phyloP scores from a whole-genome alignment of 2,797 vertebrate species.

The Gallinago nigripennis region DNA sequence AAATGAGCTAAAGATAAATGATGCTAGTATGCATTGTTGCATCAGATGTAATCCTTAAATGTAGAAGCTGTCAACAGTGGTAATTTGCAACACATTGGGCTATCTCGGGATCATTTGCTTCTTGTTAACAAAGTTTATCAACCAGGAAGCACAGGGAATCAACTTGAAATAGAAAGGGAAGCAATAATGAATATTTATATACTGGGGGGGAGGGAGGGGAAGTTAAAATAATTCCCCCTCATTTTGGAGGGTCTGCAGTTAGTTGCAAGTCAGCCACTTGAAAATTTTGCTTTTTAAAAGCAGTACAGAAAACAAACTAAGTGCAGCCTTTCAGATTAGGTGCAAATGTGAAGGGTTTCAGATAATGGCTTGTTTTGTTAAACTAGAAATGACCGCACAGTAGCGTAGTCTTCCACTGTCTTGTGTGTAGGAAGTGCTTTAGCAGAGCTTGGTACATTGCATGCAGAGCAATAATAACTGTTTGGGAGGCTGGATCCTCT shows the following conservation, averaged over 20 bases:
- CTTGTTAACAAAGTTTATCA: slow-evolving; percentile 65
- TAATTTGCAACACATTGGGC: slow-evolving; percentile 45
- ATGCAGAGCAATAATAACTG: neutral
- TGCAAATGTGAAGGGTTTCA: neutral
- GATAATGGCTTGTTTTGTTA: neutral
- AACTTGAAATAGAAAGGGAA: neutral
- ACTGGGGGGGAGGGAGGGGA: too few relatives aligned
- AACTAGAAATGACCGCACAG: neutral
- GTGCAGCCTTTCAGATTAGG: neutral
- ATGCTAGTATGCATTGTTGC: slow-evolving; percentile 45
- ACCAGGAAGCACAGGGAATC: slow-evolving; percentile 44
- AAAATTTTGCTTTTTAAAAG: neutral
- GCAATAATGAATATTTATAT: neutral
- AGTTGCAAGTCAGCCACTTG: neutral
- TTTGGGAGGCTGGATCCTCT: neutral
- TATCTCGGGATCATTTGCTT: slow-evolving; percentile 56
- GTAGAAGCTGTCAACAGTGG: slow-evolving; percentile 38
- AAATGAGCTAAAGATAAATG: slow-evolving; percentile 78
- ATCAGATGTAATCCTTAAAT: slow-evolving; percentile 70
- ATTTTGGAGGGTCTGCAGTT: neutral
- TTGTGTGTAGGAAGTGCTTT: neutral
- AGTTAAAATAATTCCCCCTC: neutral
- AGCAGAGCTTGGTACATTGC: neutral
- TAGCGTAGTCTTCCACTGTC: neutral
- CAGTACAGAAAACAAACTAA: neutral